Percentiles rank a stretch among this genome's conserved stretches.
These are phyloP conservation scores for Notarius lentiginosus DNA, from an alignment of 2,113 vertebrate genomes.

Conservation along the genomic window DNA sequence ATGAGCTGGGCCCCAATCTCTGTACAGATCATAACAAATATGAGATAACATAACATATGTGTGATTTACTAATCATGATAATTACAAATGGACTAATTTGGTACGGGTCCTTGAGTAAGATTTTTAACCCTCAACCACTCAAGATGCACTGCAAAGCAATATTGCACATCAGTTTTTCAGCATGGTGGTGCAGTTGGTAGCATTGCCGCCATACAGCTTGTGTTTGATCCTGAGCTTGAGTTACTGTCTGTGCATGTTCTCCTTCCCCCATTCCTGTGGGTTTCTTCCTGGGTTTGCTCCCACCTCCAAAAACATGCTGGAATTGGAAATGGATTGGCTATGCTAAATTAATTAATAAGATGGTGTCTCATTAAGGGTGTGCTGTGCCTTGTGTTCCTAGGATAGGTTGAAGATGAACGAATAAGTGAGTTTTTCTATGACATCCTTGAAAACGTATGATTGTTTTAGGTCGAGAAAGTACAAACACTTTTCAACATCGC, in stretches of 20 bases:
- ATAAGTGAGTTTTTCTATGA: background rate
- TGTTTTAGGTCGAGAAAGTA: background rate
- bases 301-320: background rate
- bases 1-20: background rate
- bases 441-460: background rate
- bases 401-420: background rate
- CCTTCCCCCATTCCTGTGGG: background rate
- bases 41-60: background rate
- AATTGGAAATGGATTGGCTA: background rate
- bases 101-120: background rate
- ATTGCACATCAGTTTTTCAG: background rate
- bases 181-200: background rate
- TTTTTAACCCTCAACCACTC: background rate
- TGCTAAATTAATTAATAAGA: background rate
- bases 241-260: background rate
- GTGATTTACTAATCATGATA: background rate
- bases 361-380: background rate
- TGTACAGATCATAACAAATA: background rate
- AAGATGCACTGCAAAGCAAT: background rate
- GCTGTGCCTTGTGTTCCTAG: background rate
- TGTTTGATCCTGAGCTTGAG: background rate
- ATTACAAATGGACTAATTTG: background rate
- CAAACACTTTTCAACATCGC: background rate
- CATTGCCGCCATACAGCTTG: background rate
- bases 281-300: background rate